Conservation (phyloP, 37 sponge, comb jelly and placozoan species). For the Hexactinellida sp. region DNA sequence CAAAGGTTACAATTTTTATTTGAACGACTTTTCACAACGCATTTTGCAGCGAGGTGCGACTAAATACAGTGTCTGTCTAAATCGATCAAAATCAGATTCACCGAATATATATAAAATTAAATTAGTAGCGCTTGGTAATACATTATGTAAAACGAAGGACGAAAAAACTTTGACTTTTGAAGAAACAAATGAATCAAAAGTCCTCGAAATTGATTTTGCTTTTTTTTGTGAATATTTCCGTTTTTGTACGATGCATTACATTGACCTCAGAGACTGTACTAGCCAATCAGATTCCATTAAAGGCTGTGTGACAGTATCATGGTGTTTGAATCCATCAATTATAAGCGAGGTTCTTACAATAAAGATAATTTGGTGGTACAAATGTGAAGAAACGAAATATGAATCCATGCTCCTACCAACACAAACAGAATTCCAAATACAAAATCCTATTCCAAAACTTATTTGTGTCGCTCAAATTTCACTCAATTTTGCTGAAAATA, state of each 20-base stretch:
- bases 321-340: neutral
- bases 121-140: neutral
- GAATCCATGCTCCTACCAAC: neutral
- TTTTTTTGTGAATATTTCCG: neutral
- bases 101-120: neutral
- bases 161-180: neutral
- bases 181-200: neutral
- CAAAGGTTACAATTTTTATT: neutral
- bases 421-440: neutral
- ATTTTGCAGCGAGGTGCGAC: neutral
- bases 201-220: neutral
- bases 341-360: neutral
- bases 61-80: neutral
- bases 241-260: neutral
- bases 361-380: constrained; percentile 3
- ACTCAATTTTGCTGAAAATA: neutral
- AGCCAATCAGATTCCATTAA: neutral
- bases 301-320: neutral
- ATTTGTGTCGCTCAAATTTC: neutral
- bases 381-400: neutral
- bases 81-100: neutral
- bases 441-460: neutral
- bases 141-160: neutral
- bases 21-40: neutral
- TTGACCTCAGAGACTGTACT: neutral